A percentile compares a stretch with the other conserved stretches of the same genome.
phyloP scores from a whole-genome alignment of 2,888 invertebrate genomes.

The Marronus borbonicus region DNA sequence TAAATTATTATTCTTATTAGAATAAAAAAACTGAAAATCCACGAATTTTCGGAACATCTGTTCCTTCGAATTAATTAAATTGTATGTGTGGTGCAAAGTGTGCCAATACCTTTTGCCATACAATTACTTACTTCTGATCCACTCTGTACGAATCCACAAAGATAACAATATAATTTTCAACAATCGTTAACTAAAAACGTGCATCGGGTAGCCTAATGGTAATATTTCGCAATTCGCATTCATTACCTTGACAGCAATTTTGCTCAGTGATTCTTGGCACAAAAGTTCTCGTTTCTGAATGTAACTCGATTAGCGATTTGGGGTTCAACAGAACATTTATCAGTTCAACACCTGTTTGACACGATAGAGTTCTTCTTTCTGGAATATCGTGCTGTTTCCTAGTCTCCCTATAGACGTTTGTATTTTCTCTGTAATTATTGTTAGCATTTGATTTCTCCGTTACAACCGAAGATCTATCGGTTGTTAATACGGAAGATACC shows the following conservation, averaged over 20 bases:
- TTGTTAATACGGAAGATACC: slow-evolving; percentile 68
- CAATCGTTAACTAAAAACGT: slow-evolving; percentile 12
- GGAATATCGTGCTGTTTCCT: slow-evolving; percentile 53
- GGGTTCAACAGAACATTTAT: slow-evolving; percentile 66
- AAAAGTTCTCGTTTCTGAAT: slow-evolving; percentile 54
- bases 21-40: too few relatives aligned
- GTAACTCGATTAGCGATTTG: slow-evolving; percentile 60
- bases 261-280: slow-evolving; percentile 64
- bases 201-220: slow-evolving; percentile 66
- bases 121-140: too few relatives aligned
- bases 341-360: slow-evolving; percentile 69
- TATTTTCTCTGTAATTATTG: slow-evolving; percentile 64
- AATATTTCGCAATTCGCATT: slow-evolving; percentile 69
- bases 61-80: too few relatives aligned
- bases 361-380: slow-evolving; percentile 67
- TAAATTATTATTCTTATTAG: too few relatives aligned
- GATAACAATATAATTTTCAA: too few relatives aligned
- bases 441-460: slow-evolving; percentile 24
- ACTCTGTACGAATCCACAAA: too few relatives aligned
- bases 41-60: too few relatives aligned
- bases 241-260: slow-evolving; percentile 66
- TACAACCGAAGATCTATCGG: slow-evolving; percentile 66
- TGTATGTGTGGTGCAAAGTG: too few relatives aligned
- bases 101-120: too few relatives aligned
- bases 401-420: slow-evolving; percentile 57